Evolutionary conservation across 2,888 invertebrate genomes (phyloP).

Genomic region (Acleris cristana): DNA sequence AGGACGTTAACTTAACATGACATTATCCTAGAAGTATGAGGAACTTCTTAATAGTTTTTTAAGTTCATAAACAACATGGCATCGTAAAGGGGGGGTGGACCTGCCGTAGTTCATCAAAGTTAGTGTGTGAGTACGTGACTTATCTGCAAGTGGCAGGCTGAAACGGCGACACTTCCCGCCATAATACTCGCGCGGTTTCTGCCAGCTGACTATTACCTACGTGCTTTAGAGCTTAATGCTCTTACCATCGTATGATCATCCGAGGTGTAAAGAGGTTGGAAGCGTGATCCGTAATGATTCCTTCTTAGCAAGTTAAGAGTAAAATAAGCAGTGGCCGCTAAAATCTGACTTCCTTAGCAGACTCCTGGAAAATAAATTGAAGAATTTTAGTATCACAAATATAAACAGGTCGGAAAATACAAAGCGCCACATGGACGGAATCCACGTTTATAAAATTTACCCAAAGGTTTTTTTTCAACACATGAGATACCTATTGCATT

Average conservation of each 20-base stretch:
- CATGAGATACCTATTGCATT: too few relatives aligned
- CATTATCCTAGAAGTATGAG: too few relatives aligned
- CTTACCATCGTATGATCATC: constrained; percentile 4
- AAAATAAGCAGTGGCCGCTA: too few relatives aligned
- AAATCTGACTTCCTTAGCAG: too few relatives aligned
- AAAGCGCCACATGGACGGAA: too few relatives aligned
- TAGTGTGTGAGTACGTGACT: constrained; percentile 73
- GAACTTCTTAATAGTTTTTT: constrained; percentile 2
- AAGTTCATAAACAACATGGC: not conserved
- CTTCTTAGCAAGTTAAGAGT: too few relatives aligned
- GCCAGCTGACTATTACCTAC: constrained; percentile 32
- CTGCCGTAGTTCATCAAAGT: constrained; percentile 57
- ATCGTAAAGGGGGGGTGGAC: constrained; percentile 24
- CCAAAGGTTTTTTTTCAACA: too few relatives aligned
- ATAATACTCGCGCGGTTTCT: constrained; percentile 28
- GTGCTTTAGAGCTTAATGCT: constrained; percentile 18
- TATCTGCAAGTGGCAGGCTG: constrained; percentile 63
- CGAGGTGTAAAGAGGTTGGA: not conserved
- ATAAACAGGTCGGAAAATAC: too few relatives aligned
- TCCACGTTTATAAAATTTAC: too few relatives aligned
- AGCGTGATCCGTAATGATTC: not conserved
- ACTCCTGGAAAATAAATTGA: too few relatives aligned
- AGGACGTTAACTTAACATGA: too few relatives aligned
- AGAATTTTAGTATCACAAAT: too few relatives aligned
- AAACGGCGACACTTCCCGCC: constrained; percentile 37